phyloP scores from a whole-genome alignment of 2,113 vertebrate genomes.

The Setophaga kirtlandii region DNA sequence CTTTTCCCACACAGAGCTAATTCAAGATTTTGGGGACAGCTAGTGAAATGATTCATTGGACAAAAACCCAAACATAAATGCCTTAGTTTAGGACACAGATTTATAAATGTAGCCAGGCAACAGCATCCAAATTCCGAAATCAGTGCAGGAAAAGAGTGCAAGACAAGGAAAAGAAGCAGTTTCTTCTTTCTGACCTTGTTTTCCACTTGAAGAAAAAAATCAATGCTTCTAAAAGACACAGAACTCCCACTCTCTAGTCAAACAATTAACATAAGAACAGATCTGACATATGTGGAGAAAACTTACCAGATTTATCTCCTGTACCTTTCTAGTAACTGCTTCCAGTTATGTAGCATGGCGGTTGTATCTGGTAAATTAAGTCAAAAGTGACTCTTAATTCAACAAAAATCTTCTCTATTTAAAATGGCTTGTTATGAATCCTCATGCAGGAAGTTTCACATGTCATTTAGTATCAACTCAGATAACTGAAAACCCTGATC shows the following conservation, averaged over 20 bases:
- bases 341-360: not conserved
- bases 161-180: not conserved
- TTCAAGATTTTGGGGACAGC: not conserved
- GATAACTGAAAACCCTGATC: not conserved
- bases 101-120: not conserved
- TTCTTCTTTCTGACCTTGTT: not conserved
- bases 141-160: not conserved
- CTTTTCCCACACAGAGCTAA: not conserved
- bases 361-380: not conserved
- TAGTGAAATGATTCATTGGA: not conserved
- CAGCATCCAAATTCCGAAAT: not conserved
- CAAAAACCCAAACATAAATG: not conserved
- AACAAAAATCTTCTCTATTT: not conserved
- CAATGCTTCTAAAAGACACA: not conserved
- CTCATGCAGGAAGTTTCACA: not conserved
- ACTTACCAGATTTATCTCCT: conserved; percentile 6
- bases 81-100: not conserved
- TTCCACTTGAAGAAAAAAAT: not conserved
- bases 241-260: not conserved
- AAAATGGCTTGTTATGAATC: not conserved
- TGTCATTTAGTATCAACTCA: not conserved
- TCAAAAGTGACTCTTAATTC: not conserved
- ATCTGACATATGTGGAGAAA: conserved; percentile 7
- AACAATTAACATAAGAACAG: not conserved
- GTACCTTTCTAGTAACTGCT: conserved; percentile 23